phyloP scores from a whole-genome alignment of 2,888 invertebrate species.

The Hipparchia sbordonii region DNA sequence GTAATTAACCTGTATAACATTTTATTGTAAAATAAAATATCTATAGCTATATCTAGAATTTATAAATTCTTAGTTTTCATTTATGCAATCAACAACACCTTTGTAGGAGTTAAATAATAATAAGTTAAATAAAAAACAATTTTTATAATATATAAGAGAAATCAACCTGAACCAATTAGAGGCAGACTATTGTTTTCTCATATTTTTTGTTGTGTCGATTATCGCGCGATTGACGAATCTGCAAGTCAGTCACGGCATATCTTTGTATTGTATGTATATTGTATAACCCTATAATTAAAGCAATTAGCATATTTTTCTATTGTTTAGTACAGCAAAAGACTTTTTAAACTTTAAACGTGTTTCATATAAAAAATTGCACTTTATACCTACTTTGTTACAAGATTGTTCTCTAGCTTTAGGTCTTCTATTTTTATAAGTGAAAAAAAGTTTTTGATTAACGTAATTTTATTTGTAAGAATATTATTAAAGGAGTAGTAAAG shows the following conservation, averaged over 20 bases:
- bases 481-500: neutral
- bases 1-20: no score
- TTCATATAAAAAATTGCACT: neutral
- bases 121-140: no score
- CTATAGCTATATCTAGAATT: no score
- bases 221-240: neutral
- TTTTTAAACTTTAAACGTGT: slow-evolving; percentile 5
- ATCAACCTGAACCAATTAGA: neutral
- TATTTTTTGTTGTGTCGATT: neutral
- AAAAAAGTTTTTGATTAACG: neutral
- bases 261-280: slow-evolving; percentile 14
- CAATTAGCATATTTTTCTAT: slow-evolving; percentile 4
- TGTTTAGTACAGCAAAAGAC: slow-evolving; percentile 14
- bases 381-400: neutral
- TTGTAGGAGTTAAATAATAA: neutral
- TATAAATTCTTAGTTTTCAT: neutral
- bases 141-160: neutral
- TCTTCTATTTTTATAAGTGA: neutral
- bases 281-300: neutral
- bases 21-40: no score
- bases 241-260: slow-evolving; percentile 2
- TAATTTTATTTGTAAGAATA: neutral
- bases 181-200: neutral
- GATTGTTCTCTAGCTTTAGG: neutral
- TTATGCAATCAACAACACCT: neutral